Base-by-base conservation (phyloP, 2,888 invertebrate species). In the Stegophylla sp. region DNA sequence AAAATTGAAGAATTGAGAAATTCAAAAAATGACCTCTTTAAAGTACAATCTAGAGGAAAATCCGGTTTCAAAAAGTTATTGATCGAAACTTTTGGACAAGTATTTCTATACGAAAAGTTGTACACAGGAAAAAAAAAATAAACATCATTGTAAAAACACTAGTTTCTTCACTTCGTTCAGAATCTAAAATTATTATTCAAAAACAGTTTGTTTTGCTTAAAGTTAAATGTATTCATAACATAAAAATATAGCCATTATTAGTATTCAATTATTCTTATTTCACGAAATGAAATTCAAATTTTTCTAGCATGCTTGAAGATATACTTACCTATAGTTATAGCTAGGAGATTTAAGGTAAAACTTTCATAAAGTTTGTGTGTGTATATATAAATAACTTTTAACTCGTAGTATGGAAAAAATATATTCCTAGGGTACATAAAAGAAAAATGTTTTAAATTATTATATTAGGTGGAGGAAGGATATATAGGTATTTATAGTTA, bases 401-500 rank as follows among this genome's bases (percentile, higher is more conserved):
- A 72, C 43, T 28, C 28, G 45, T 74, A 28, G 26, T 48, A 74
- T 7, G 45, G 43, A 45, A 73, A 45, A 73, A 61, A 61, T 63
- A 72, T 43, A 61, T n/a, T 45, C 4, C 23, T 0, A n/a, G 48
- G 5, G 48, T 15, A 10, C 34, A 74, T 63, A 51, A 74, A 74
- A 74, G 28, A 63, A 74, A 74, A 63, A 48, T 74, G 48, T 74
- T 74, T 63, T 34, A 74, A 74, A 74, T 74, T 74, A 48, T 74
- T 74, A 63, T 63, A 63, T 63, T 63, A 74, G 45, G 43, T 48
- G 28, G 59, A 74, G 48, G 59, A 59, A 59, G 73, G 61, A 48
- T 74, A 45, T 61, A 61, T 77, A 69, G 45, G 59, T 79, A 71
- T 69, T 79, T 79, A 69, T 69, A 79, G 69, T 79, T 79, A 79